A percentile compares a stretch with the other conserved stretches of the same genome.
Evolutionary conservation across 2,888 invertebrate species (phyloP).

Genomic region (Andrena bicolor): DNA sequence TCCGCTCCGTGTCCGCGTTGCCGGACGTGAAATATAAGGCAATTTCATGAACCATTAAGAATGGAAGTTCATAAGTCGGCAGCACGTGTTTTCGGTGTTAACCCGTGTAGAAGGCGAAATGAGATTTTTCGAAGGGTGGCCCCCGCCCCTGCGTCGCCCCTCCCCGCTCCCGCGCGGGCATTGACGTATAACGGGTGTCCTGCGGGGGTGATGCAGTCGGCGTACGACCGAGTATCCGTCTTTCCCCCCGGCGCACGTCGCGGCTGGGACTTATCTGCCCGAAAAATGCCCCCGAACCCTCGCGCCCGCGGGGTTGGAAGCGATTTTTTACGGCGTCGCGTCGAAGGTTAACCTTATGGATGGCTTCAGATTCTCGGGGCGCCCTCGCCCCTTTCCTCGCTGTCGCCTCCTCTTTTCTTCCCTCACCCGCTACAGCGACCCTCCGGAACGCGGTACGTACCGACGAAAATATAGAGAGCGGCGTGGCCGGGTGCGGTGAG

Average conservation of each 20-base stretch:
- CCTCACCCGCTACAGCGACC: conserved; percentile 14
- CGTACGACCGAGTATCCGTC: conserved; percentile 42
- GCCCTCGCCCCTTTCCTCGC: conserved; percentile 5
- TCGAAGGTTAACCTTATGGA: conserved; percentile 66
- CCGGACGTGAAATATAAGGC: conserved; percentile 80
- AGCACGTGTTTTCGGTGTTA: conserved; percentile 82
- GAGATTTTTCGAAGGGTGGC: conserved; percentile 78
- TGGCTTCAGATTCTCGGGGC: conserved; percentile 56
- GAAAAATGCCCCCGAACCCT: conserved; percentile 29
- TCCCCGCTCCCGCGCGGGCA: conserved; percentile 49
- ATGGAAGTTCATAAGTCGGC: conserved; percentile 80
- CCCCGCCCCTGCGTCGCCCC: conserved; percentile 16
- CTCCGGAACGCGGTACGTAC: neutral
- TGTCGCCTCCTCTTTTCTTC: conserved; percentile 15
- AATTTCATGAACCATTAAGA: conserved; percentile 82
- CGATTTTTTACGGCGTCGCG: conserved; percentile 62
- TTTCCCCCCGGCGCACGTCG: conserved; percentile 24
- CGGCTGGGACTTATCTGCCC: conserved; percentile 44
- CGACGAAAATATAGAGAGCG: conserved; percentile 4
- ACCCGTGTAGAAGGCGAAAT: conserved; percentile 80
- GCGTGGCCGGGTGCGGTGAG: neutral
- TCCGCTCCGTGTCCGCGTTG: conserved; percentile 71
- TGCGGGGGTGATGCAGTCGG: conserved; percentile 39
- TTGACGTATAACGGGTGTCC: conserved; percentile 73
- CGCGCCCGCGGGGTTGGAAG: conserved; percentile 28